Evolutionary conservation across 2,797 vertebrate species (phyloP), one percentile per base, ranked within the genome.

Genomic region (Ciconia nigra): DNA sequence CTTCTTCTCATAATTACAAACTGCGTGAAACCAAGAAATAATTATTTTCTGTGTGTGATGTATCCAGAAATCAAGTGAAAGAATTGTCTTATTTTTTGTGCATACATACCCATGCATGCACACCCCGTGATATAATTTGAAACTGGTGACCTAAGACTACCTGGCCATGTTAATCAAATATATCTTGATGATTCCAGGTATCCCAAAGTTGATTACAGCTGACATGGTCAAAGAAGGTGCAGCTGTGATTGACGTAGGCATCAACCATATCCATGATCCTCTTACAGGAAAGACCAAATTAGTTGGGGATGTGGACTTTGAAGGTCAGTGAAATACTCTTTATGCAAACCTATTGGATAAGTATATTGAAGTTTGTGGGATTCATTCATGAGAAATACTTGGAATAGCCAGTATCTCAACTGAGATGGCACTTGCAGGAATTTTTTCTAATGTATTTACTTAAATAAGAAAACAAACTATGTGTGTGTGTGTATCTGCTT

Each of bases 151-250:
- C 14, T 80, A 21, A 73, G 69, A 51, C 24, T 61, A 2, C 80
- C 28, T 57, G 77, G 46, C 47, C 35, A 2, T 31, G 11, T 54
- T 90, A 81, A 91, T 77, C 18, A 42, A 84, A 58, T 88, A 8
- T 91, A 13, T 77, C 89, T 95, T 95, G 59, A 78, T 92, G 47
- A 76, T 98, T 98, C 8, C 82, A 99, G 99, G 99, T 92, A 98
- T 99, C 95, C 99, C 99, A 6, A 98, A 98, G 66, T 89, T 99
- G 97, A 99, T 99, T 96, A 99, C 99, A 8, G 97, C 98, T 84
- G 99, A 99, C 79, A 99, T 99, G 99, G 98, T 99, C 77, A 99
- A 99, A 97, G 98, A 99, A 92, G 99, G 99, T 7, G 98, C 99
- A 28, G 97, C 98, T n/a, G 98, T 99, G 63, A 99, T 99, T 57